Percentiles rank a stretch among this genome's conserved stretches.
phyloP scores from a whole-genome alignment of 2,888 invertebrate species.

The Operophtera brumata region DNA sequence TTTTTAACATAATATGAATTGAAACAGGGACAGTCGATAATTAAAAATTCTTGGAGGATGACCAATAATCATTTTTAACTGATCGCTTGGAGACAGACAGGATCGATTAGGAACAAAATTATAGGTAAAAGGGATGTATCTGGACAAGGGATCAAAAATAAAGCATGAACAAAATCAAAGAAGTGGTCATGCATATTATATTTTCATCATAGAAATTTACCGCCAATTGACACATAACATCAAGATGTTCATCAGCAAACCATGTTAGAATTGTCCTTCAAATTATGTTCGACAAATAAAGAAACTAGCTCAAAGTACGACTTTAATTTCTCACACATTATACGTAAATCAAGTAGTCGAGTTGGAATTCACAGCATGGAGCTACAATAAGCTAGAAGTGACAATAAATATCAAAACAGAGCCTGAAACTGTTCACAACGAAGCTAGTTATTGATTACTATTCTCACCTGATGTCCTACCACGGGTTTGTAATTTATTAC shows the following conservation, averaged over 20 bases:
- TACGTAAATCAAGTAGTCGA: neutral
- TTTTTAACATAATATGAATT: too few relatives aligned
- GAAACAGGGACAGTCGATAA: too few relatives aligned
- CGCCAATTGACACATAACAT: neutral
- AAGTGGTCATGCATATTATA: too few relatives aligned
- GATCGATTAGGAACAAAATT: too few relatives aligned
- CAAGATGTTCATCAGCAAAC: conserved; percentile 1
- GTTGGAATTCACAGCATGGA: neutral
- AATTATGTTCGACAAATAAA: neutral
- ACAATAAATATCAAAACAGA: neutral
- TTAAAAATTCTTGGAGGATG: too few relatives aligned
- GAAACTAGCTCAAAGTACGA: neutral
- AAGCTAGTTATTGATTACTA: neutral
- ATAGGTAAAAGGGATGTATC: too few relatives aligned
- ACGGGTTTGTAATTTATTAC: too few relatives aligned
- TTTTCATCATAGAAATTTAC: neutral
- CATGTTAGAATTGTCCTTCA: neutral
- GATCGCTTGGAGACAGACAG: too few relatives aligned
- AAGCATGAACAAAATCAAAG: too few relatives aligned
- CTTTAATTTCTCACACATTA: neutral
- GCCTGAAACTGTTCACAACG: too few relatives aligned
- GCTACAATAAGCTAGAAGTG: neutral
- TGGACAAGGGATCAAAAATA: too few relatives aligned
- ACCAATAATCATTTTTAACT: too few relatives aligned
- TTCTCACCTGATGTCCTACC: neutral